Evolutionary conservation across 2,888 invertebrate genomes (phyloP).

Genomic region (Tetropium fuscum): DNA sequence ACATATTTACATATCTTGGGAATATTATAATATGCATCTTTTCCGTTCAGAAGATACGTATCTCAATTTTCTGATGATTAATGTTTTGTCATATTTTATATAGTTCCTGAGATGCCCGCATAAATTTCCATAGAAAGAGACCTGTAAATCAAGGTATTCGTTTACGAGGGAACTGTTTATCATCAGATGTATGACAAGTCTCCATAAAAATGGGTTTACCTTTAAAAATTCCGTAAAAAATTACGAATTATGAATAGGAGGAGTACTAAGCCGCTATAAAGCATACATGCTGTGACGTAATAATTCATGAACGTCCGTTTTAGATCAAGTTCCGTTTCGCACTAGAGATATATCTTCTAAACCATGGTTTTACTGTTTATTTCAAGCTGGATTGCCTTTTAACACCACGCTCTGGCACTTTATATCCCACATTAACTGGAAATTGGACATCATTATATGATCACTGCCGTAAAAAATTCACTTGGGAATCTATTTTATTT

Average conservation of each 20-base stretch:
- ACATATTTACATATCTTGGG: too few species aligned
- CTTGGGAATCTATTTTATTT: slow-evolving; percentile 18
- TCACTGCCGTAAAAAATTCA: slow-evolving; percentile 11
- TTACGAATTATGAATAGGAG: slow-evolving; percentile 32
- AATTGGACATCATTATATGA: slow-evolving; percentile 22
- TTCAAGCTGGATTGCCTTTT: slow-evolving; percentile 19
- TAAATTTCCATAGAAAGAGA: slow-evolving; percentile 17
- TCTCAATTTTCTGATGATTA: not conserved
- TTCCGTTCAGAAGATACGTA: not conserved
- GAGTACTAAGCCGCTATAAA: slow-evolving; percentile 17
- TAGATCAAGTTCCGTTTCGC: slow-evolving; percentile 24
- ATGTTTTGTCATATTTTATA: slow-evolving; percentile 4
- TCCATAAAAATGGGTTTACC: slow-evolving; percentile 22
- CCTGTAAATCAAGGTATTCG: slow-evolving; percentile 15
- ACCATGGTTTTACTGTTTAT: slow-evolving; percentile 25
- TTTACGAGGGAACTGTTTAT: slow-evolving; percentile 20
- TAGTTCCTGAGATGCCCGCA: not conserved
- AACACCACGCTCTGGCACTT: slow-evolving; percentile 14
- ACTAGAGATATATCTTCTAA: slow-evolving; percentile 22
- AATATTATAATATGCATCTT: not conserved
- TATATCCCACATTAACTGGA: slow-evolving; percentile 22
- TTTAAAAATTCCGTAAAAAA: slow-evolving; percentile 39
- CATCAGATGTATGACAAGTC: slow-evolving; percentile 14
- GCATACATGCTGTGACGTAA: slow-evolving; percentile 19
- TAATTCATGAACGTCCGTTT: slow-evolving; percentile 28